Percentiles rank a stretch among this genome's conserved stretches.
Evolutionary conservation across 1,140 invertebrate species (phyloP).

Genomic region (Lasioglossum baleicum): DNA sequence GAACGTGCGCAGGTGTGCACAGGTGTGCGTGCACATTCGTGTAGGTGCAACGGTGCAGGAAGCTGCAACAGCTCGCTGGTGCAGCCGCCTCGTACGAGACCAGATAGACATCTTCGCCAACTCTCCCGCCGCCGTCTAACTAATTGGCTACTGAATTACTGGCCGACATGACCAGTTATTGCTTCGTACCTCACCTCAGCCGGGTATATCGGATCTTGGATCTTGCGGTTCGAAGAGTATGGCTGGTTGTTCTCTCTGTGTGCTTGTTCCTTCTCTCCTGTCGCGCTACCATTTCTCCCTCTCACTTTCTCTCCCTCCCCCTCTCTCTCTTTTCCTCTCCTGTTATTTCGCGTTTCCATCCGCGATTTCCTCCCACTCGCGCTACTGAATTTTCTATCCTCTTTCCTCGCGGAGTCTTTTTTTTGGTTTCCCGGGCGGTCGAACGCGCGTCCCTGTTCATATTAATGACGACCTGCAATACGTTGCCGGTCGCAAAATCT

Average conservation of each 20-base stretch:
- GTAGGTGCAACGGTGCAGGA: conserved; percentile 62
- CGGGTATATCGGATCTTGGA: conserved; percentile 58
- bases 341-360: not conserved
- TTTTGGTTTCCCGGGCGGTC: not conserved
- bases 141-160: conserved; percentile 77
- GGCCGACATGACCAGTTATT: conserved; percentile 72
- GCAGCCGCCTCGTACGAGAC: conserved; percentile 61
- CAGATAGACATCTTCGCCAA: conserved; percentile 71
- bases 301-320: not conserved
- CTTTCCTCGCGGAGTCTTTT: too few species aligned
- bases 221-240: conserved; percentile 54
- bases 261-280: conserved; percentile 1
- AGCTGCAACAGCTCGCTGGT: conserved; percentile 56
- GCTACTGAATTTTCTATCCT: not conserved
- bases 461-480: conserved; percentile 53
- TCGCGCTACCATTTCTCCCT: too few species aligned
- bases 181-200: conserved; percentile 67
- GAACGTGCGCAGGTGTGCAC: not conserved
- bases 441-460: not conserved
- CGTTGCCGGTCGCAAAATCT: conserved; percentile 50
- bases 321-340: not conserved
- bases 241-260: conserved; percentile 12
- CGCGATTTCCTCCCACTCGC: not conserved
- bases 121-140: conserved; percentile 69
- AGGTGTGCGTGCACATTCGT: conserved; percentile 11